Evolutionary conservation across 1,140 invertebrate species (phyloP), one percentile per base, ranked within the genome.

Genomic region (Tachypleus tridentatus): DNA sequence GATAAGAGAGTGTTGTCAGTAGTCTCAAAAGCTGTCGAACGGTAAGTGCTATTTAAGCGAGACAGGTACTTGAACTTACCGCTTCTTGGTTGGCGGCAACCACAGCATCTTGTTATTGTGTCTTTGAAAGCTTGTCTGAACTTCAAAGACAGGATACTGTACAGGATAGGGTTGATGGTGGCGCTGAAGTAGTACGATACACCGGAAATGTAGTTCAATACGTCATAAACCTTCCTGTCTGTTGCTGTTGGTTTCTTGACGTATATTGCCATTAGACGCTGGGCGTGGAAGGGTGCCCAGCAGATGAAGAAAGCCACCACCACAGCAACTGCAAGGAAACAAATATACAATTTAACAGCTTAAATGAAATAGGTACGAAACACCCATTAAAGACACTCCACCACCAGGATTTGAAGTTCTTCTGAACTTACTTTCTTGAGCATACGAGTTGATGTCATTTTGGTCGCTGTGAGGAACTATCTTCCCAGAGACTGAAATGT

Each of bases 271-370:
- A 78, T 70, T 4, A 93, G 76, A 7, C 90, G 79, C 48, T 97
- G 93, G 0, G 89, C 86, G 73, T 97, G 93, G 76, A 96, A 96
- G 4, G 93, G 93, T 1, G 91, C 91, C 91, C 93, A 97, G 77
- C 92, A 97, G 9, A 95, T 81, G 77, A 96, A 95, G 76, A 97
- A 97, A 1, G 91, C 88, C 3, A 92, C 86, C 0, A 95, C 93
- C 3, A 97, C 93, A 54, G 91, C 91, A 72, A 95, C 93, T 96
- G 79, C 5, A 66, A 66, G 47, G 54, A 60, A 66, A 70, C 69
- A 51, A 64, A 68, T 29, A 29, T 2, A 29, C 29, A 29, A 29
- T 29, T 29, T 29, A 29, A 29, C 29, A 29, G 29, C 29, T 29
- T 29, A 29, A 29, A 29, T 29, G 0, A 29, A 29, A 29, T 29